Base-by-base conservation (phyloP, 2,113 vertebrate species). In the Scartelaos histophorus region DNA sequence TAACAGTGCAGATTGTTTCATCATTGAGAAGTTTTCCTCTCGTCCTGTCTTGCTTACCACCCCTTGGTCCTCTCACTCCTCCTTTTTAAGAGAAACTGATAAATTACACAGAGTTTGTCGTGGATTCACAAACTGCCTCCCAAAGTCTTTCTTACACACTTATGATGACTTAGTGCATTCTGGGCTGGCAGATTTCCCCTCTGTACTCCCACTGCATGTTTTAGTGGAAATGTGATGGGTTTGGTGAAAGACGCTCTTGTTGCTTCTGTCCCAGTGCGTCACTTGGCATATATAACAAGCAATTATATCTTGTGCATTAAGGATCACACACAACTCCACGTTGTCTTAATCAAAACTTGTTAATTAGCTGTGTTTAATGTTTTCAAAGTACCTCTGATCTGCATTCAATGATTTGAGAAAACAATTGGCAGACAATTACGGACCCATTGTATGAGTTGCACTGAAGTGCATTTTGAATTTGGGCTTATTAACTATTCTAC, bases 11-110 rank as follows among this genome's bases (percentile, higher is more conserved):
- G 86, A 89, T 91, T 88, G 88, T 93, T 94, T 93, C 93, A 94
- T 93, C 92, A 94, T 94, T 94, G 93, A 94, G 92, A 94, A 93
- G 91, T 93, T 94, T 91, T 89, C 85, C 79, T 88, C 79, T 89
- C 87, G 86, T 87, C 87, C 86, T 85, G 83, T 84, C 85, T 88
- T 69, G 62, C 78, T 89, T 76, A 71, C 84, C 75, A 72, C 79
- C 68, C 82, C 67, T 85, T 54, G 69, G 81, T 86, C 57, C 69
- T 80, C 77, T 74, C 57, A 80, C 65, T 56, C 34, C 67, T 46
- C 25, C 13, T 68, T 78, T 49, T 75, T 66, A 43, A 78, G 80
- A 78, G 69, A 83, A 87, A 79, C 78, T 66, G 75, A 84, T 75
- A 66, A 84, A 83, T 91, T 91, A 82, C 89, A 82, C 86, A 91